A percentile compares a stretch with the other conserved stretches of the same genome.
These are phyloP conservation scores for Parazoanthus swiftii DNA, from an alignment of 92 coral and sea anemone species.

Conservation along the genomic window DNA sequence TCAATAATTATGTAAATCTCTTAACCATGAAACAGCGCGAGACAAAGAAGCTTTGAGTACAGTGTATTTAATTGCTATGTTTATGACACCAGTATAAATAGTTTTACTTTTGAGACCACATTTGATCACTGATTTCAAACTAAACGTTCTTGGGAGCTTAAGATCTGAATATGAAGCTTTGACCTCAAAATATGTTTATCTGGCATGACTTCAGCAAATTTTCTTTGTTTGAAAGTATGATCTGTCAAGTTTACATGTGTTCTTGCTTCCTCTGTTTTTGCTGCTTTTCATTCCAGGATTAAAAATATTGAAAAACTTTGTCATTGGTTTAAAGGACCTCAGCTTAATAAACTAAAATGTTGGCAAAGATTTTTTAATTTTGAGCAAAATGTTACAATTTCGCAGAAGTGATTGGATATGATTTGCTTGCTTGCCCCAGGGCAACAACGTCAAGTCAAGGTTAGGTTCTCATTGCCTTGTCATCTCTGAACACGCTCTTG, in stretches of 20 bases:
- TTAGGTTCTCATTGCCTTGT: not conserved
- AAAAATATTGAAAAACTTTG: constrained; percentile 16
- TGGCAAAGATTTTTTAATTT: not conserved
- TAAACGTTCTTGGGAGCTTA: not conserved
- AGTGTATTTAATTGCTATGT: constrained; percentile 40
- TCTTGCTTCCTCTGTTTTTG: constrained; percentile 24
- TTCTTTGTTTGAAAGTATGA: constrained; percentile 35
- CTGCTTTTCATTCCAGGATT: constrained; percentile 31
- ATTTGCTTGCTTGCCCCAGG: constrained; percentile 13
- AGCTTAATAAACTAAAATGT: not conserved
- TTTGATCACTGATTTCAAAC: constrained; percentile 6
- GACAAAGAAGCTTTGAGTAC: constrained; percentile 47
- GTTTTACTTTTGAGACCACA: constrained; percentile 24
- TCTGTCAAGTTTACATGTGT: constrained; percentile 34
- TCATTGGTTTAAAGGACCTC: not conserved
- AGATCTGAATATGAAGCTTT: not conserved
- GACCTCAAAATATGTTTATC: constrained; percentile 38
- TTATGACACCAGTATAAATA: constrained; percentile 29
- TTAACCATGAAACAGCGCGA: constrained; percentile 38
- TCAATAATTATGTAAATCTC: constrained; percentile 39
- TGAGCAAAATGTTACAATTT: constrained; percentile 17
- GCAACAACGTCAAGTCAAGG: constrained; percentile 39
- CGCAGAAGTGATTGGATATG: not conserved
- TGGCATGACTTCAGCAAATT: constrained; percentile 28
- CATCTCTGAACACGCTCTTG: constrained; percentile 31